Conservation (phyloP, 2,113 vertebrate genomes). For the Centropus bengalensis region DNA sequence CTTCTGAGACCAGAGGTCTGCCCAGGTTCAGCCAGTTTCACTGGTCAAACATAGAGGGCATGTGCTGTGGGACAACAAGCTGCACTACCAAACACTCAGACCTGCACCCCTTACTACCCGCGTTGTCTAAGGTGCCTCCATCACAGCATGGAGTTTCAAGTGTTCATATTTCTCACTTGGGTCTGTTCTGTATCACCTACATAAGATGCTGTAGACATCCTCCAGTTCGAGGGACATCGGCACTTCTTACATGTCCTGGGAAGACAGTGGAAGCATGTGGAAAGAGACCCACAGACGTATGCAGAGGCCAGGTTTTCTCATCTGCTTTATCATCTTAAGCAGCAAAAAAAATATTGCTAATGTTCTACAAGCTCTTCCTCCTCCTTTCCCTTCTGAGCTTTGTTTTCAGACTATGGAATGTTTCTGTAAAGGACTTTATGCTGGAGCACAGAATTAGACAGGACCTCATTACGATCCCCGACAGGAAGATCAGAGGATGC, state of each 20-base stretch:
- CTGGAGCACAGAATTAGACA: not conserved
- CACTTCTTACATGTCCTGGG: not conserved
- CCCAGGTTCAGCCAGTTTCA: not conserved
- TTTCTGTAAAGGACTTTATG: not conserved
- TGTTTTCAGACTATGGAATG: not conserved
- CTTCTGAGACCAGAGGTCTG: not conserved
- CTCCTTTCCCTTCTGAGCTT: not conserved
- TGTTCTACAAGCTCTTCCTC: not conserved
- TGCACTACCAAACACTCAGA: not conserved
- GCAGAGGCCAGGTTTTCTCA: not conserved
- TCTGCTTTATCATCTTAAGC: not conserved
- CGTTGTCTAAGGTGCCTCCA: not conserved
- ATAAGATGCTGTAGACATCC: not conserved
- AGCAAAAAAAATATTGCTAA: not conserved
- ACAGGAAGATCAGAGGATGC: not conserved
- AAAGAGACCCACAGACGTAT: not conserved
- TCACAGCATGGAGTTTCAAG: not conserved
- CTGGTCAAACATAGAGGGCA: not conserved
- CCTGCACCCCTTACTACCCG: not conserved
- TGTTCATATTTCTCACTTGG: not conserved
- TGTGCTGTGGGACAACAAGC: fast-evolving
- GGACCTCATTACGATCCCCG: not conserved
- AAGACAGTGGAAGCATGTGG: not conserved
- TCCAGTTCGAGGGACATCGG: not conserved
- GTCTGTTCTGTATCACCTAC: not conserved